Conservation (phyloP, 2,113 vertebrate genomes). For the Heteronetta atricapilla region DNA sequence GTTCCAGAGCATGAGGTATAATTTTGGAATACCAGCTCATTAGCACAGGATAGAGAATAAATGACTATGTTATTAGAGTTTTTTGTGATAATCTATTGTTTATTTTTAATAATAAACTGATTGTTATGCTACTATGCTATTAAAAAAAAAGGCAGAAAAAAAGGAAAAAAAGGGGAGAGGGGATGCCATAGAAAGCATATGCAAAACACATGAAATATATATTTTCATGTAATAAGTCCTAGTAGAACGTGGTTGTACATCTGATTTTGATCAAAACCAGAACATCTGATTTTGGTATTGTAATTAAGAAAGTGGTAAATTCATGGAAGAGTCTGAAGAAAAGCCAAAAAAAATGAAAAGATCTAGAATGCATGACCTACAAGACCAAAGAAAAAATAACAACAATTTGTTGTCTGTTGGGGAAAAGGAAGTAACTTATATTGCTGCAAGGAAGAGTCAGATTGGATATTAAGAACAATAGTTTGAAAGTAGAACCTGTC, state of each 20-base stretch:
- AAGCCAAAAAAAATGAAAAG: neutral
- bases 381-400: neutral
- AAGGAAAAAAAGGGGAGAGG: too few species aligned
- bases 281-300: neutral
- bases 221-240: neutral
- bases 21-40: neutral
- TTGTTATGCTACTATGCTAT: neutral
- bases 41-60: neutral
- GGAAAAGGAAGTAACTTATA: neutral
- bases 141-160: neutral
- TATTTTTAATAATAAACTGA: neutral
- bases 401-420: neutral
- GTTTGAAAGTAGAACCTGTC: neutral
- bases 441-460: neutral
- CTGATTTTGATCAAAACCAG: too few species aligned
- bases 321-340: neutral
- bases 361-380: neutral
- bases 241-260: neutral
- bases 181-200: neutral
- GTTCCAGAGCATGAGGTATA: neutral
- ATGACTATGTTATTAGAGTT: neutral
- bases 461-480: neutral
- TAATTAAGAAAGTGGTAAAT: neutral
- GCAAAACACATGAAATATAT: neutral
- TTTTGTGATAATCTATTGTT: neutral